phyloP scores from a whole-genome alignment of 23 tunicate species.

The Halocynthia aurantium region DNA sequence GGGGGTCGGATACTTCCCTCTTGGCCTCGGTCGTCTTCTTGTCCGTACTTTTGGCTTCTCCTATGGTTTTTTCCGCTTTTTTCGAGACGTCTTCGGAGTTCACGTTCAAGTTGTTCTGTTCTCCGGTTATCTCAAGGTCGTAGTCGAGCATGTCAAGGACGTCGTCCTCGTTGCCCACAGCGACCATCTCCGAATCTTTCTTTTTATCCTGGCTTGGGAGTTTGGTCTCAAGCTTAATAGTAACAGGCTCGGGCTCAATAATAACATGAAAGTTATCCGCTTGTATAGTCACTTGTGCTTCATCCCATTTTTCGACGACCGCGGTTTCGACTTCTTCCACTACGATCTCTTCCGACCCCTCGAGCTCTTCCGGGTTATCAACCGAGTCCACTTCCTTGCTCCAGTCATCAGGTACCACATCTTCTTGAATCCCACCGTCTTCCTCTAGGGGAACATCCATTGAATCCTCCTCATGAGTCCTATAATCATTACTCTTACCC shows the following conservation, averaged over 20 bases:
- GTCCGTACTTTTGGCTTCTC: not conserved
- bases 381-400: not conserved
- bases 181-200: conserved; percentile 3
- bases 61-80: not conserved
- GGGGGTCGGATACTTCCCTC: not conserved
- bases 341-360: not conserved
- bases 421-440: not conserved
- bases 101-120: conserved; percentile 14
- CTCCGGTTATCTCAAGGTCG: conserved; percentile 43
- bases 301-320: not conserved
- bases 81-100: not conserved
- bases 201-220: not conserved
- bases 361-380: not conserved
- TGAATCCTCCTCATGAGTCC: not conserved
- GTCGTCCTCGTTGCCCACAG: conserved; percentile 39
- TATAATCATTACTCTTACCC: not conserved
- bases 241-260: no score
- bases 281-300: conserved; percentile 2
- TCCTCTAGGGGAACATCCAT: conserved; percentile 1
- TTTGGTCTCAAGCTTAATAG: not conserved
- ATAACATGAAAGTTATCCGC: not conserved
- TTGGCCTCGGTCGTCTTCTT: not conserved
- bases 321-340: not conserved
- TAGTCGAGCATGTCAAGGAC: conserved; percentile 68
- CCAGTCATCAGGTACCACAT: conserved; percentile 5